These are phyloP conservation scores for Entomobrya multifasciata DNA, from an alignment of 2,888 invertebrate species.

Conservation along the genomic window DNA sequence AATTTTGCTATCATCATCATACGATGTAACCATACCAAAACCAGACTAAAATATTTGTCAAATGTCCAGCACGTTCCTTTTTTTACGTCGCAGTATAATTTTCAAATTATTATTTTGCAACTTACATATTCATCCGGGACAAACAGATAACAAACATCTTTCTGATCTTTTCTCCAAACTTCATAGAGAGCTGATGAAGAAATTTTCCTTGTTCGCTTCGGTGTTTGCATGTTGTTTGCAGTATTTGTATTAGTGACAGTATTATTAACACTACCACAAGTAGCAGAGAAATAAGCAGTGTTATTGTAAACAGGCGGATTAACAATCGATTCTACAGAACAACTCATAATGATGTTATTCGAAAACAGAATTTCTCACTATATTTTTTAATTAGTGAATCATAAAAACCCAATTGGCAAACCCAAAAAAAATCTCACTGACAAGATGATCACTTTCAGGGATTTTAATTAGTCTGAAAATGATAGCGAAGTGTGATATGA, in stretches of 20 bases:
- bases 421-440: too few species aligned
- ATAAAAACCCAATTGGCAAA: too few species aligned
- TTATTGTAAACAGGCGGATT: constrained; percentile 26
- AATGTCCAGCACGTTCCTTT: constrained; percentile 5
- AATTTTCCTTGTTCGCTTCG: constrained; percentile 71
- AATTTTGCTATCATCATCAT: constrained; percentile 1
- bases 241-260: constrained; percentile 23
- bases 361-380: too few species aligned
- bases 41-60: neutral
- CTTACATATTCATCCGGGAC: constrained; percentile 87
- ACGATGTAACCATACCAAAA: neutral
- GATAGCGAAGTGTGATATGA: neutral
- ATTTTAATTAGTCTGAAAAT: too few species aligned
- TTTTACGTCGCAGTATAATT: constrained; percentile 11
- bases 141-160: constrained; percentile 87
- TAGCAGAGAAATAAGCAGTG: neutral
- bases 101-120: constrained; percentile 74
- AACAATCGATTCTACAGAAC: constrained; percentile 50
- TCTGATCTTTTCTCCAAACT: constrained; percentile 86
- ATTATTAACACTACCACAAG: constrained; percentile 15
- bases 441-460: too few species aligned
- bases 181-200: constrained; percentile 83
- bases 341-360: constrained; percentile 65
- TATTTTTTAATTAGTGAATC: neutral
- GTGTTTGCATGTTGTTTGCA: constrained; percentile 1